Evolutionary conservation across 2,113 vertebrate genomes (phyloP), one percentile per base, ranked within the genome.

Genomic region (Festucalex cinctus): DNA sequence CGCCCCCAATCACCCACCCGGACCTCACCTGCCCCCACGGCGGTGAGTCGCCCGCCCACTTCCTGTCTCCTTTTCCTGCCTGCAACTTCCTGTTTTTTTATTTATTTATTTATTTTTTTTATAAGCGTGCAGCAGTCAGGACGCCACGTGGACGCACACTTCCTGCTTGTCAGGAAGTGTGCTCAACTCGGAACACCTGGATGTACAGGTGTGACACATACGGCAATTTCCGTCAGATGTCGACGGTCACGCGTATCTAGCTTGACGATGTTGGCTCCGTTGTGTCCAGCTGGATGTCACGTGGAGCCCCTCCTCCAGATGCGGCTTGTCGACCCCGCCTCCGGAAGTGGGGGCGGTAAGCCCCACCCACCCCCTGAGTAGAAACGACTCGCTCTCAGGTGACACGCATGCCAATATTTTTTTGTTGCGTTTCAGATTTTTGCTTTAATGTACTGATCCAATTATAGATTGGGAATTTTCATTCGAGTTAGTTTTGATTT

Each of bases 311-410:
- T 93, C 95, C 53, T 84, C 86, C 10, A 71, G 90, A 3, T 98
- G 96, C 71, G 94, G 95, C 58, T 89, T 99, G 93, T 91, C 92
- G 64, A 98, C 97, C 14, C 97, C 97, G 69, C 95, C 90, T 43
- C 88, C 82, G 0, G 96, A 98, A 13, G 62, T 83, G 65, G 90
- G 71, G 79, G 37, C 86, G 81, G 5, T 64, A 43, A 86, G 85
- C 80, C 63, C 90, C 76, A 79, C 93, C 61, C 92, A 92, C 43
- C 84, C 90, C 37, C 90, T 85, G 69, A 92, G 87, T 81, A 93
- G 90, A 82, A 88, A 91, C 54, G 87, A 92, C 54, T 90, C 92
- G 72, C 69, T 91, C 65, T 73, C 93, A 76, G 93, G 95, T 97
- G 89, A 83, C 86, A 85, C 24, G 19, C 28, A 39, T 14, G n/a